phyloP scores from a whole-genome alignment of 2,888 invertebrate genomes.

The Brachycybe producta region DNA sequence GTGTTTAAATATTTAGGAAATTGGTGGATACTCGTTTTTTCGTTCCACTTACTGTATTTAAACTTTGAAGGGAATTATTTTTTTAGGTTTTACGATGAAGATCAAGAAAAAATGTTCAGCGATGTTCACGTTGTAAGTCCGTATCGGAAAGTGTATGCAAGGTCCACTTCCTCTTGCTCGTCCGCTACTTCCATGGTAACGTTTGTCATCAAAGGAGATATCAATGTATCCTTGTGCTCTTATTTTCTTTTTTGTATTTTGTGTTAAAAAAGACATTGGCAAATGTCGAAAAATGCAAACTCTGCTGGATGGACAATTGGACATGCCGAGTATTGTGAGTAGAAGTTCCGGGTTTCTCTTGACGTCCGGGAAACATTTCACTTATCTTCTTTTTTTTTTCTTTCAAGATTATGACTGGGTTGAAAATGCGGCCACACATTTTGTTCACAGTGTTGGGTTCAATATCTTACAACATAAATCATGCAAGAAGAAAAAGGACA shows the following conservation, averaged over 20 bases:
- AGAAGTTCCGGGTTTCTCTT: not conserved
- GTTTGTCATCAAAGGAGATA: not conserved
- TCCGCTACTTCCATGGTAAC: too few species aligned
- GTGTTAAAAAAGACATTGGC: slow-evolving; percentile 31
- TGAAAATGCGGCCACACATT: slow-evolving; percentile 96
- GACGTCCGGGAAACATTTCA: not conserved
- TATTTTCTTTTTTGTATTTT: slow-evolving; percentile 2
- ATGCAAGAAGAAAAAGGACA: slow-evolving; percentile 79
- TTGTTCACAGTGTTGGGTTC: slow-evolving; percentile 89
- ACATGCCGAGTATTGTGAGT: slow-evolving; percentile 42
- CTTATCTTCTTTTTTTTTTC: slow-evolving; percentile 14
- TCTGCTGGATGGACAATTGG: slow-evolving; percentile 79
- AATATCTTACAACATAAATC: slow-evolving; percentile 95
- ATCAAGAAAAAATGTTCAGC: slow-evolving; percentile 84
- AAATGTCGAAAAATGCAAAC: slow-evolving; percentile 80
- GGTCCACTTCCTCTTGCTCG: too few species aligned
- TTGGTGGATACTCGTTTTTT: too few species aligned
- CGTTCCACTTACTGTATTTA: too few species aligned
- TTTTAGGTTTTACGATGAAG: slow-evolving; percentile 64
- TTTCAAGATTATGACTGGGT: slow-evolving; percentile 74
- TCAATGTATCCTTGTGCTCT: not conserved
- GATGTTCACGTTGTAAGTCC: slow-evolving; percentile 94
- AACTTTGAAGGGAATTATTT: too few species aligned
- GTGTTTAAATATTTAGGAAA: too few species aligned
- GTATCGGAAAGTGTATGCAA: slow-evolving; percentile 37